Conservation (phyloP, 2,113 vertebrate genomes). For the Callorhinus ursinus region DNA sequence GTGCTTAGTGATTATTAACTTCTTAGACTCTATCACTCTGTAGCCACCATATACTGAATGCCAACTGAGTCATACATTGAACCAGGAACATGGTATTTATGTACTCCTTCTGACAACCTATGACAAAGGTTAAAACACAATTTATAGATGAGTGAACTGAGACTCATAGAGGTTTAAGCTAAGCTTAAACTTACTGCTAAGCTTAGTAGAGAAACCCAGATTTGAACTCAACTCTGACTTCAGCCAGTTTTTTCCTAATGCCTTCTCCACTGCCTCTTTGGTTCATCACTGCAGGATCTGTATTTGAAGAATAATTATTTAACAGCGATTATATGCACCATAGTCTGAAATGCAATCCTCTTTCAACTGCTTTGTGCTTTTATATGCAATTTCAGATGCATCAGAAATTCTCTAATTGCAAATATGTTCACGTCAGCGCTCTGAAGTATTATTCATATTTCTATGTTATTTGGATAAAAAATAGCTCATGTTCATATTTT, state of each 20-base stretch:
- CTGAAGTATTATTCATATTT: not conserved
- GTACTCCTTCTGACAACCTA: not conserved
- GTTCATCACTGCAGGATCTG: not conserved
- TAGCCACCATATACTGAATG: not conserved
- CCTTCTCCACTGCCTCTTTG: not conserved
- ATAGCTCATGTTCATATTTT: not conserved
- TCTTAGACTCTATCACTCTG: not conserved
- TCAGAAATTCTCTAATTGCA: not conserved
- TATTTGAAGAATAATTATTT: not conserved
- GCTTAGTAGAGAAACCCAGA: not conserved
- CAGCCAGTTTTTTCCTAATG: not conserved
- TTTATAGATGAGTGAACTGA: not conserved
- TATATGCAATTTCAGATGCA: not conserved
- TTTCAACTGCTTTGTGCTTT: not conserved
- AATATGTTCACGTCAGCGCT: not conserved
- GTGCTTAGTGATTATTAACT: not conserved
- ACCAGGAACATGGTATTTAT: not conserved
- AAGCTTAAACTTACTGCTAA: not conserved
- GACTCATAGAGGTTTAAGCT: not conserved
- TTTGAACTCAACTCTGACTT: not conserved
- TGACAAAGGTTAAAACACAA: not conserved
- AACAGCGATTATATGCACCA: not conserved
- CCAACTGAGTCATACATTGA: not conserved
- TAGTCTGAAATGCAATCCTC: not conserved
- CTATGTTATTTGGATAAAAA: not conserved